Percentiles rank a stretch among this genome's conserved stretches.
Evolutionary conservation across 2,888 invertebrate genomes (phyloP).

Genomic region (Pollenia griseotomentosa): DNA sequence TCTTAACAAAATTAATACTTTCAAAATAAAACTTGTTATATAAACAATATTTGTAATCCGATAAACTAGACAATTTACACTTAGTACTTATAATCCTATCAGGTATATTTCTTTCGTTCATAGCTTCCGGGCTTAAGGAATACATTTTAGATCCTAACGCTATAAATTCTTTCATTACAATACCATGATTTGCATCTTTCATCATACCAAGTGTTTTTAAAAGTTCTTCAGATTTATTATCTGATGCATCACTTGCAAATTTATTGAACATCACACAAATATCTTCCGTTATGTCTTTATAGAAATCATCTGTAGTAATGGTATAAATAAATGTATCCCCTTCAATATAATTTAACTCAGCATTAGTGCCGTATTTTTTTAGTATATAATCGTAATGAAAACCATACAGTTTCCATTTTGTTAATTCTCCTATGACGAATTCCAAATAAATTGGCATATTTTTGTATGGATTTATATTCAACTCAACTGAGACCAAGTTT

Average conservation of each 20-base stretch:
- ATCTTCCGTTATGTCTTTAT: constrained; percentile 57
- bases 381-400: constrained; percentile 68
- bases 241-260: constrained; percentile 67
- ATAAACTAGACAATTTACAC: too few species aligned
- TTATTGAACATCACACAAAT: constrained; percentile 72
- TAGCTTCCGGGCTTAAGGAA: not conserved
- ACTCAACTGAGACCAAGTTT: not conserved
- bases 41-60: too few species aligned
- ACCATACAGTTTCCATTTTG: constrained; percentile 67
- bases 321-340: constrained; percentile 62
- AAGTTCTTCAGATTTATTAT: not conserved
- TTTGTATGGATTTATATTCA: not conserved
- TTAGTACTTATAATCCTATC: not conserved
- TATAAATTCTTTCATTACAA: constrained; percentile 63
- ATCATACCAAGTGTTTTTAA: constrained; percentile 55
- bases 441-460: constrained; percentile 25
- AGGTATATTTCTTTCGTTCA: not conserved
- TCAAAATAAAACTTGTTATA: too few species aligned
- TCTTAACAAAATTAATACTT: too few species aligned
- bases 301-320: constrained; percentile 66
- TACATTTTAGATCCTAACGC: constrained; percentile 35
- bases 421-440: constrained; percentile 68
- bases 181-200: constrained; percentile 69
- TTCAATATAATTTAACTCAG: constrained; percentile 59
- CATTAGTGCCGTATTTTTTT: constrained; percentile 30